phyloP scores from a whole-genome alignment of 2,113 vertebrate species.

The Synodontis membranacea region DNA sequence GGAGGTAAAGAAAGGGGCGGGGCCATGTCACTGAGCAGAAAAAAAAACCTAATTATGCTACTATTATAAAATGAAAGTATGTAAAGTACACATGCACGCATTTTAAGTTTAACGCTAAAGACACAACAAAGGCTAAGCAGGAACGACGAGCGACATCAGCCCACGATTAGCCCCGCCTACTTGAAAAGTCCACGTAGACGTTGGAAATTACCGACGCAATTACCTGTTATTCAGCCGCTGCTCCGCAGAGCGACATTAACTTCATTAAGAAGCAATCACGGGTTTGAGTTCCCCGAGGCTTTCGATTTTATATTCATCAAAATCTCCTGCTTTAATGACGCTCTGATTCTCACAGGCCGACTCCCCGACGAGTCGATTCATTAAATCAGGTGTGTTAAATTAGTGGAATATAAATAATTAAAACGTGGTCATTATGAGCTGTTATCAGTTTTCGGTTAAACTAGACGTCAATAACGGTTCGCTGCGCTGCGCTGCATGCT shows the following conservation, averaged over 20 bases:
- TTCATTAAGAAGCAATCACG: not conserved
- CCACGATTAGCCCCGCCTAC: not conserved
- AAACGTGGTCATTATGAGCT: not conserved
- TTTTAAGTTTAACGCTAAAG: too few relatives aligned
- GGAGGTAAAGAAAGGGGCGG: not conserved
- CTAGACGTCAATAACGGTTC: not conserved
- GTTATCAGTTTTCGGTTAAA: not conserved
- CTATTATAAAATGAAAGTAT: too few relatives aligned
- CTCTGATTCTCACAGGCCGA: not conserved
- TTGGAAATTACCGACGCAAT: not conserved
- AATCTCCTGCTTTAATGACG: not conserved
- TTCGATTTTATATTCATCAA: not conserved
- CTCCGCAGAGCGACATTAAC: not conserved
- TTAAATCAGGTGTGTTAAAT: conserved; percentile 3
- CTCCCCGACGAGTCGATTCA: not conserved
- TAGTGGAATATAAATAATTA: not conserved
- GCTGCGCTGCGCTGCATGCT: not conserved
- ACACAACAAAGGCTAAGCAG: not conserved
- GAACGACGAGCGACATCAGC: not conserved
- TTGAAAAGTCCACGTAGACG: too few relatives aligned
- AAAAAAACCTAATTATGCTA: not conserved
- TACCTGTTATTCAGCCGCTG: not conserved
- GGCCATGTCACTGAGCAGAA: not conserved
- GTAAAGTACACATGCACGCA: too few relatives aligned
- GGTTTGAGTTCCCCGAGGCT: not conserved